Evolutionary conservation across 2,888 invertebrate species (phyloP).

Genomic region (Drosophila helvetica): DNA sequence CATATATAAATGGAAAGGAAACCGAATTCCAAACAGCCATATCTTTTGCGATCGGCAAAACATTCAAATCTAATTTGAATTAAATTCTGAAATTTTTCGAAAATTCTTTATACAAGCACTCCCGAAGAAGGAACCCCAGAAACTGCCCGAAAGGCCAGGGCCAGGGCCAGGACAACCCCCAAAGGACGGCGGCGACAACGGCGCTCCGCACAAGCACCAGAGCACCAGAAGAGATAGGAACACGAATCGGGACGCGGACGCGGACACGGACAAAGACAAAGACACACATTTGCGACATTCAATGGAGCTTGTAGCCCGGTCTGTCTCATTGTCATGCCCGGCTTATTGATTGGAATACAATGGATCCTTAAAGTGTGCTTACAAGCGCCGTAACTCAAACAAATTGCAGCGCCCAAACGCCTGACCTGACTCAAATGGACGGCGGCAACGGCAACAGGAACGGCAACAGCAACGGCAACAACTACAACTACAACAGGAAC

Average conservation of each 20-base stretch:
- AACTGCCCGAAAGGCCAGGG: background rate
- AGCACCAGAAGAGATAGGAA: background rate
- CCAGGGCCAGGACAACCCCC: constrained; percentile 13
- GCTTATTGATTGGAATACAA: constrained; percentile 83
- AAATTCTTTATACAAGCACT: background rate
- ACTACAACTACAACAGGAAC: constrained; percentile 25
- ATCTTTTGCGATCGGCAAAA: background rate
- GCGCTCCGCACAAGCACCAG: constrained; percentile 57
- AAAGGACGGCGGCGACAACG: constrained; percentile 59
- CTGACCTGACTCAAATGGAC: constrained; percentile 68
- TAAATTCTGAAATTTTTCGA: background rate
- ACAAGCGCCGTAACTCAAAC: constrained; percentile 85
- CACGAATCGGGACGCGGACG: background rate
- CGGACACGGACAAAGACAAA: constrained; percentile 4
- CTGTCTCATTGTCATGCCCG: constrained; percentile 75
- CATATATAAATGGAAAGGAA: background rate
- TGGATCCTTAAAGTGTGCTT: constrained; percentile 84
- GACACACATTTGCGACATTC: constrained; percentile 64
- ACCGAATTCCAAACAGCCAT: background rate
- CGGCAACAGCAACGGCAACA: constrained; percentile 14
- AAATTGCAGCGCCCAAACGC: constrained; percentile 83
- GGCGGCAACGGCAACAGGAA: constrained; percentile 20
- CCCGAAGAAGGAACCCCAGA: background rate
- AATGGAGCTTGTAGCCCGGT: constrained; percentile 47
- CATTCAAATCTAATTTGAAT: constrained; percentile 1